Conservation (phyloP, 2,888 invertebrate genomes). For the Daptonema setosum region DNA sequence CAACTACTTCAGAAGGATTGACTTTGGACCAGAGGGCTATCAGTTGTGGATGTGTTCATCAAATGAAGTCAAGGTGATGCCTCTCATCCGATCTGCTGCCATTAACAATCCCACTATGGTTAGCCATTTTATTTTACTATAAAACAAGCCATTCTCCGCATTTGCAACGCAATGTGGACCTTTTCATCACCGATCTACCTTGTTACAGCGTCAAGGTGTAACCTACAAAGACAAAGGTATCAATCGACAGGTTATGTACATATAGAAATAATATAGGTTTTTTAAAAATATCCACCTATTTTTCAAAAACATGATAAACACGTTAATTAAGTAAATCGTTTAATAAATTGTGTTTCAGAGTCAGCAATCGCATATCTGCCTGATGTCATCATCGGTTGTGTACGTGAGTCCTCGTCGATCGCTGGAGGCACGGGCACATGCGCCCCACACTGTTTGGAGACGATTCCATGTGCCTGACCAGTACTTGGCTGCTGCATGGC, state of each 20-base stretch:
- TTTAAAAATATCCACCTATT: too few species aligned
- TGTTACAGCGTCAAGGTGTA: too few species aligned
- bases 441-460: constrained; percentile 23
- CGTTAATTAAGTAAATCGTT: too few species aligned
- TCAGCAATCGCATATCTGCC: constrained; percentile 17
- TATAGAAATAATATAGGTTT: too few species aligned
- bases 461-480: constrained; percentile 16
- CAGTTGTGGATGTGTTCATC: constrained; percentile 57
- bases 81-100: constrained; percentile 11
- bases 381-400: constrained; percentile 14
- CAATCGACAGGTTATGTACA: too few species aligned
- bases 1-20: too few species aligned
- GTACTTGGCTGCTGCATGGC: constrained; percentile 23
- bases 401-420: constrained; percentile 12
- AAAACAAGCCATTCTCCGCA: too few species aligned
- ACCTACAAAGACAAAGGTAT: too few species aligned
- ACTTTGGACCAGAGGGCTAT: constrained; percentile 37
- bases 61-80: constrained; percentile 12
- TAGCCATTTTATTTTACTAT: background rate
- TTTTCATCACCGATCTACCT: too few species aligned
- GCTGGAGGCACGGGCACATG: constrained; percentile 13
- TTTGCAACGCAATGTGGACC: too few species aligned
- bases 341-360: too few species aligned
- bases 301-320: too few species aligned
- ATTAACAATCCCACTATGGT: constrained; percentile 14